A percentile compares a stretch with the other conserved stretches of the same genome.
These are phyloP conservation scores for Tiphia femorata DNA, from an alignment of 2,888 invertebrate genomes.

Conservation along the genomic window DNA sequence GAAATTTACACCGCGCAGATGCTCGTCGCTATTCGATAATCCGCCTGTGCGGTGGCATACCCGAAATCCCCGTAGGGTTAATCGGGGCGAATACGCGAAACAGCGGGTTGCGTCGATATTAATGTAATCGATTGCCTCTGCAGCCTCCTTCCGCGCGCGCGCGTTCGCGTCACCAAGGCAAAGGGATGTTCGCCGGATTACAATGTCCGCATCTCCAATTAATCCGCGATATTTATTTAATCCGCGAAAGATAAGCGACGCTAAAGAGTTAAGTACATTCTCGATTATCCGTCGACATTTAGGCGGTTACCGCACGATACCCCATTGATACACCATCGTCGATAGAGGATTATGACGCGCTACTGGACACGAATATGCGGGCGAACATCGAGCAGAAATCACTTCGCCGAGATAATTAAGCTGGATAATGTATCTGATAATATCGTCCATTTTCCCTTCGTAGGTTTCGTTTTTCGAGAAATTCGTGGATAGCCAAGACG, in stretches of 20 bases:
- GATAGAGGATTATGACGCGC: no score
- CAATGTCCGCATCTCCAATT: conserved; percentile 30
- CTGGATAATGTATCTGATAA: background rate
- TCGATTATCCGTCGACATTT: no score
- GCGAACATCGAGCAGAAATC: no score
- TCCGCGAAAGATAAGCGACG: no score
- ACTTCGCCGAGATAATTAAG: no score
- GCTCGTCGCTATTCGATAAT: conserved; percentile 8
- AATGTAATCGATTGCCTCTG: conserved; percentile 37
- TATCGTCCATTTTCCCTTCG: background rate
- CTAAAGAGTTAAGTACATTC: no score
- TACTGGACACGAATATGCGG: no score
- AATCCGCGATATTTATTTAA: conserved; percentile 39
- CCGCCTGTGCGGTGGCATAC: conserved; percentile 1
- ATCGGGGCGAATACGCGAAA: conserved; percentile 18
- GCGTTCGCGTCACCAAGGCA: no score
- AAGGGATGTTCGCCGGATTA: conserved; percentile 36
- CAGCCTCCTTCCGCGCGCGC: conserved; percentile 4
- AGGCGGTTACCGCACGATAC: no score
- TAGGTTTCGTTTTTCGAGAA: no score
- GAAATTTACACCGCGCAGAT: background rate
- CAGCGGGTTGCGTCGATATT: conserved; percentile 29
- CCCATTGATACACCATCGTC: no score
- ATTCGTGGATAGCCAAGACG: no score
- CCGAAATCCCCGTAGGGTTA: conserved; percentile 18